These are phyloP conservation scores for Glandiceps talaboti DNA, from an alignment of 53 echinoderm and acorn worm genomes.

Conservation along the genomic window DNA sequence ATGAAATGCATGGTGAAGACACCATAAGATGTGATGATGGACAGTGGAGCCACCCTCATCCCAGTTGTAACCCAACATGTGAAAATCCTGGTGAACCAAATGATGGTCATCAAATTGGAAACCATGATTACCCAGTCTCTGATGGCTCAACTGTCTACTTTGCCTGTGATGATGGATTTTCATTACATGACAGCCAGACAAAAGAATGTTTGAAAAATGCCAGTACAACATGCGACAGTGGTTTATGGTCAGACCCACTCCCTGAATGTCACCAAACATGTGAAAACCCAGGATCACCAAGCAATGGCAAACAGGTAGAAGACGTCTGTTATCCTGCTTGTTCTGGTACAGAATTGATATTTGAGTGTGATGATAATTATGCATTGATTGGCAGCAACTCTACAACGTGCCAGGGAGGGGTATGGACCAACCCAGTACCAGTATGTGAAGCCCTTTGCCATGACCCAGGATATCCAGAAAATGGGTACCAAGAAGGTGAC, in stretches of 20 bases:
- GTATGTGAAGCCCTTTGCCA: background rate
- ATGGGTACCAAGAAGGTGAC: background rate
- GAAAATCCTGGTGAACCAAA: background rate
- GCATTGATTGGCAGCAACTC: background rate
- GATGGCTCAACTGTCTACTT: background rate
- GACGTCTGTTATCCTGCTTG: background rate
- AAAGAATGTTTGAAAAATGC: background rate
- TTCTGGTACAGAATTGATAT: background rate
- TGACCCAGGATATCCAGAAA: background rate
- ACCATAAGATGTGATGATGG: background rate
- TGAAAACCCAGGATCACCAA: background rate
- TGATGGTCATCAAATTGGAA: background rate
- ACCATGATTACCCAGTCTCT: background rate
- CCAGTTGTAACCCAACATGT: background rate
- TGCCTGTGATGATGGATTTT: background rate
- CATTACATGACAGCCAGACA: background rate
- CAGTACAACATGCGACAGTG: background rate
- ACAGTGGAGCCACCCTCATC: background rate
- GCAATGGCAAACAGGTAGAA: background rate
- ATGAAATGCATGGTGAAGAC: background rate
- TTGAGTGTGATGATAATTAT: background rate
- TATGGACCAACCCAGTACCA: background rate
- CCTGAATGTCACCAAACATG: background rate
- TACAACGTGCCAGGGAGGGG: background rate
- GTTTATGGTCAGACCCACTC: background rate